phyloP scores from a whole-genome alignment of 2,113 vertebrate species.

The Equus quagga region DNA sequence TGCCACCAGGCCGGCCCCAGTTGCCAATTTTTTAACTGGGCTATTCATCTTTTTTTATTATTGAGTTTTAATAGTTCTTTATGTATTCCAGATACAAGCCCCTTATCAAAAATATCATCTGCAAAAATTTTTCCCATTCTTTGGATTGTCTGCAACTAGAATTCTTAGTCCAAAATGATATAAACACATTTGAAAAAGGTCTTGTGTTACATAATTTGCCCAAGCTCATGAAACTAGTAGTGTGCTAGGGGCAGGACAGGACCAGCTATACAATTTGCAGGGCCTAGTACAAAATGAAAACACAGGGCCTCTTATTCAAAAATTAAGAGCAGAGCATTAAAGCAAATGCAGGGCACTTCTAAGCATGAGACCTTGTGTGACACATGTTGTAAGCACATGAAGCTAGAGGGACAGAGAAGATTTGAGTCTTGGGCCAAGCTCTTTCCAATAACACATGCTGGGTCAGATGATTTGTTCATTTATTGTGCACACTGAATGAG shows the following conservation, averaged over 20 bases:
- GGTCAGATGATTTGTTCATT: neutral
- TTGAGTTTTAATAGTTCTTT: neutral
- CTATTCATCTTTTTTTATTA: neutral
- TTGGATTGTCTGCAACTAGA: neutral
- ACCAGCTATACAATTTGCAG: neutral
- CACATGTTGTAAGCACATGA: neutral
- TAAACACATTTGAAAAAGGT: neutral
- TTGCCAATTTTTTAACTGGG: neutral
- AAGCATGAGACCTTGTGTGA: neutral
- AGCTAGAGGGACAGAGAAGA: neutral
- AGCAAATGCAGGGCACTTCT: neutral
- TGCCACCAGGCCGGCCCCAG: too few relatives aligned
- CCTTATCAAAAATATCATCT: neutral
- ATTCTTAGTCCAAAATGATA: slow-evolving; percentile 17
- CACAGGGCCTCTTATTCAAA: neutral
- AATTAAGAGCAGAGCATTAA: neutral
- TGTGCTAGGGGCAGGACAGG: neutral
- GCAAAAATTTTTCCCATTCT: neutral
- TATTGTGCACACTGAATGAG: neutral
- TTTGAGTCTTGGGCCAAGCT: neutral
- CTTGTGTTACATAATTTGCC: neutral
- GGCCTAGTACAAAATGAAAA: neutral
- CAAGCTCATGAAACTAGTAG: neutral
- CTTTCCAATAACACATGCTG: neutral
- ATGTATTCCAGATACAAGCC: neutral